Evolutionary conservation across 2,888 invertebrate genomes (phyloP), one percentile per base, ranked within the genome.

Genomic region (Dolichopus griseipennis): DNA sequence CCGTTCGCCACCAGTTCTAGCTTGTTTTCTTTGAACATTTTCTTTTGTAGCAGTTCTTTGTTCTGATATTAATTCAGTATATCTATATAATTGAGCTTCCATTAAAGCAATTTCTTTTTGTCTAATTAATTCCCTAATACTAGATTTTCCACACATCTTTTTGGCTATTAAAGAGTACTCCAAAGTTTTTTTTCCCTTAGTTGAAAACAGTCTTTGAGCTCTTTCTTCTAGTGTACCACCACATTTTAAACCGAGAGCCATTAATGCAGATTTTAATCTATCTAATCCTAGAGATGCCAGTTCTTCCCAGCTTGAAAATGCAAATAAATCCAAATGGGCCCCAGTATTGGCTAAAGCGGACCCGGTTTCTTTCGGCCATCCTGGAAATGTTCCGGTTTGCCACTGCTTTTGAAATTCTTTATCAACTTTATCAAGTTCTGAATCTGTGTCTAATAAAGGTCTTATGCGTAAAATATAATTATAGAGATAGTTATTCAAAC

Each of bases 21-120:
- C 98, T 77, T 99, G 99, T 75, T 98, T 96, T 2, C 99, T 87
- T 76, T 98, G 97, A 5, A 99, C 98, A 81, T 99, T 99, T 82
- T 99, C 99, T 76, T 95, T 93, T 0, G 98, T 98, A 0, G 95
- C 90, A 5, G 88, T 86, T 64, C 98, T 86, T 74, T 97, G 95
- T 70, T 91, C 88, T 41, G 91, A 87, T 0, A 97, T 87, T 68
- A 94, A 82, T 74, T 93, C 93, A 0, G 93, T 89, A 71, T 96
- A 88, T 77, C 89, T 88, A 78, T 97, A 97, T 27, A 95, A 86
- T 79, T 96, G 93, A 0, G 94, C 90, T 83, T 98, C 97, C 68
- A 97, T 83, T 67, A 87, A 86, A 1, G 92, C 95, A 69, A 96
- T 88, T 75, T 97, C 97, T 75, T 90, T 90, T 76, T 95, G 91